Evolutionary conservation across 2,797 vertebrate species (phyloP).

Genomic region (Gallinago stenura): DNA sequence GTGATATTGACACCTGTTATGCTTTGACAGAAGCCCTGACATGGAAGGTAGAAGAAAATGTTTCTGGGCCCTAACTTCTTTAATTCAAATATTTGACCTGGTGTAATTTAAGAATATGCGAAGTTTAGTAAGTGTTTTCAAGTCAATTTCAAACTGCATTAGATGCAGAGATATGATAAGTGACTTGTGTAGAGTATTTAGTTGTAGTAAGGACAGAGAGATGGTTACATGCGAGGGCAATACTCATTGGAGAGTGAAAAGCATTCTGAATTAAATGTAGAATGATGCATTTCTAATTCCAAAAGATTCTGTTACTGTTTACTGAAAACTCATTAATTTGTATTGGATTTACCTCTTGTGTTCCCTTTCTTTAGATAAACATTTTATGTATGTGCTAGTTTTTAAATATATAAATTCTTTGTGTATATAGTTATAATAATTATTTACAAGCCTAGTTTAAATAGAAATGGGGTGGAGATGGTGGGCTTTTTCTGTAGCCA

Average conservation of each 20-base stretch:
- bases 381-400: not conserved
- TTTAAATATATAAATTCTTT: not conserved
- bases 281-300: not conserved
- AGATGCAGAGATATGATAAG: not conserved
- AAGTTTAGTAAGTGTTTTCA: not conserved
- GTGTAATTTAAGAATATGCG: not conserved
- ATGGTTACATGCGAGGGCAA: not conserved
- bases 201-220: not conserved
- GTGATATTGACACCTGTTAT: not conserved
- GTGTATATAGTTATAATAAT: slow-evolving; percentile 28
- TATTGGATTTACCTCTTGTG: not conserved
- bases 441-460: not conserved
- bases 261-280: not conserved
- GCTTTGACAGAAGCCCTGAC: slow-evolving; percentile 21
- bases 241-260: not conserved
- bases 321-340: slow-evolving; percentile 25
- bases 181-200: not conserved
- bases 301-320: not conserved
- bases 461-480: not conserved
- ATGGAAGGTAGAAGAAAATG: not conserved
- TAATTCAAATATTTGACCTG: not conserved
- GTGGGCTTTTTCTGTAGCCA: not conserved
- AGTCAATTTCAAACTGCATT: not conserved
- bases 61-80: not conserved
- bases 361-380: not conserved